Evolutionary conservation across 2,888 invertebrate species (phyloP), one percentile per base, ranked within the genome.

Genomic region (Coenonympha glycerion): DNA sequence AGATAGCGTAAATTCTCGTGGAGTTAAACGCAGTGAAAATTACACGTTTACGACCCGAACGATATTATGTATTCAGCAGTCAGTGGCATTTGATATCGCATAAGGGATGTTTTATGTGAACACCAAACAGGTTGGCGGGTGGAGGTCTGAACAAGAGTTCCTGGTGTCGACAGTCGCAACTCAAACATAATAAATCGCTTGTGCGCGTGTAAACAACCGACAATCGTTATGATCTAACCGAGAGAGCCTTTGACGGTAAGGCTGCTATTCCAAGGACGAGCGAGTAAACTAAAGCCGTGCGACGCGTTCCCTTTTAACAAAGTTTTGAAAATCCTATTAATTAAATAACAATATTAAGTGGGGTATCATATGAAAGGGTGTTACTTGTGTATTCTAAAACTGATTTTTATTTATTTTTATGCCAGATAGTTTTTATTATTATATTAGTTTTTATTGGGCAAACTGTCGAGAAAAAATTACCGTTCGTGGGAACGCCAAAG

Each of bases 181-280:
- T 70, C 76, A 79, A 79, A 79, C 75, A 78, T 76, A 69, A 76
- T 75, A 75, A 76, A 71, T 71, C 69, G 68, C 61, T 62, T 50
- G 55, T 48, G 65, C 66, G 60, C 55, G 55, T 55, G 52, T 44
- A 45, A 59, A 62, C 67, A 63, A 59, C 72, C 70, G 64, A 67
- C 71, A 69, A 70, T 68, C 68, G 68, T 61, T 63, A 62, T 65
- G 65, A 71, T 71, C 71, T 68, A 63, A 65, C 65, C 58, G 62
- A 58, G 59, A 48, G 53, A 55, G 57, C 60, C 64, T 64, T 65
- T 64, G 64, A 62, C 58, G 57, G 59, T 48, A 57, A 59, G n/a
- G n/a, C n/a, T n/a, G n/a, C n/a, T n/a, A n/a, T n/a, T n/a, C n/a
- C n/a, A n/a, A n/a, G n/a, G n/a, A n/a, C n/a, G n/a, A n/a, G n/a